Evolutionary conservation across 2,888 invertebrate species (phyloP).

Genomic region (Tenthredo scrophulariae): DNA sequence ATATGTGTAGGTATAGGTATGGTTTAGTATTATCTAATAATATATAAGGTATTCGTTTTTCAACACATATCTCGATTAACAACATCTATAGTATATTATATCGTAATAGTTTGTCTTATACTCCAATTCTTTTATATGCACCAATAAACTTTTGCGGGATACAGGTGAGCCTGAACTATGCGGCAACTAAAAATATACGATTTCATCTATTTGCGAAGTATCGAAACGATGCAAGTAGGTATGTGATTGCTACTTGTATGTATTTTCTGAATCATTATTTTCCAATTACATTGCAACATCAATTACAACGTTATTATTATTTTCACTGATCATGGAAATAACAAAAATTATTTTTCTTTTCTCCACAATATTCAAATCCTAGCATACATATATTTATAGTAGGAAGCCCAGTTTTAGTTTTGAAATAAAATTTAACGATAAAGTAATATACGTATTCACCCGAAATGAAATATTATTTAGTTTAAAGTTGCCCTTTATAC

Average conservation of each 20-base stretch:
- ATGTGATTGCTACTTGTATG: no score
- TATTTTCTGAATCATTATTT: background rate
- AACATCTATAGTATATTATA: constrained; percentile 45
- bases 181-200: constrained; percentile 29
- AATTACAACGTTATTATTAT: constrained; percentile 8
- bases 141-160: constrained; percentile 25
- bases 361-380: background rate
- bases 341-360: background rate
- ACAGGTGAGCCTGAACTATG: constrained; percentile 16
- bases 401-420: constrained; percentile 33
- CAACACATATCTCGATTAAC: constrained; percentile 45
- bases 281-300: background rate
- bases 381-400: background rate
- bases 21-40: constrained; percentile 33
- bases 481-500: background rate
- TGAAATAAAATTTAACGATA: background rate
- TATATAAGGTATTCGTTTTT: constrained; percentile 48
- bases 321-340: background rate
- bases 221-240: constrained; percentile 28
- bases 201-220: constrained; percentile 47
- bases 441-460: background rate
- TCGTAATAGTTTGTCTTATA: constrained; percentile 22
- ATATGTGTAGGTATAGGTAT: background rate
- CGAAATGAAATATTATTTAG: background rate
- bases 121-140: constrained; percentile 22